Evolutionary conservation across 2,888 invertebrate genomes (phyloP).

Genomic region (Scaptomyza polygonia): DNA sequence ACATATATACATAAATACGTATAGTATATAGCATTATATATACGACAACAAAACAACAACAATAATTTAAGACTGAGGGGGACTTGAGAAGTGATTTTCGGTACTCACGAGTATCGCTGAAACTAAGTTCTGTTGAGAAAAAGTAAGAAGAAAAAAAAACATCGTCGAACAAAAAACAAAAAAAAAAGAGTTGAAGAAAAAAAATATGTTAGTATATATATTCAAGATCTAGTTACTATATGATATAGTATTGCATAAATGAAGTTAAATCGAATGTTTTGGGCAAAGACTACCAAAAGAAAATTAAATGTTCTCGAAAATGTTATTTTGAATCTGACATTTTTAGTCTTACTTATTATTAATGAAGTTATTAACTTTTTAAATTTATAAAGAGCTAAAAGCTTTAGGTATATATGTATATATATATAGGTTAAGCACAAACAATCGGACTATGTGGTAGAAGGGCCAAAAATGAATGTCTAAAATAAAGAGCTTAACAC

Average conservation of each 20-base stretch:
- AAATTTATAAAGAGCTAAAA: too few relatives aligned
- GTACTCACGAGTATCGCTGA: slow-evolving; percentile 84
- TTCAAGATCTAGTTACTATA: slow-evolving; percentile 13
- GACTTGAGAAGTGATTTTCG: slow-evolving; percentile 31
- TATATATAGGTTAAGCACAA: background rate
- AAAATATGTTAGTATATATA: slow-evolving; percentile 40
- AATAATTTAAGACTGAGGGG: slow-evolving; percentile 26
- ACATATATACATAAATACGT: slow-evolving; percentile 15
- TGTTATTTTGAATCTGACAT: too few relatives aligned
- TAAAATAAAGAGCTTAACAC: background rate
- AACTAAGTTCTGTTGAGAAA: slow-evolving; percentile 83
- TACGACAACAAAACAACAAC: slow-evolving; percentile 10
- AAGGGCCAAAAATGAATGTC: background rate
- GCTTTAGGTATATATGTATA: background rate
- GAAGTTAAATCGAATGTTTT: background rate
- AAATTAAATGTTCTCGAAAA: too few relatives aligned
- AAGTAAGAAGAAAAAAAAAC: slow-evolving; percentile 55
- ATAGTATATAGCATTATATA: slow-evolving; percentile 16
- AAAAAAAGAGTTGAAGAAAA: slow-evolving; percentile 16
- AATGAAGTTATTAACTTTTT: background rate
- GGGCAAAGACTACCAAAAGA: background rate
- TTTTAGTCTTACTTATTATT: too few relatives aligned
- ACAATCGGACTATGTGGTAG: background rate
- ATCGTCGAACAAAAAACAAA: slow-evolving; percentile 20
- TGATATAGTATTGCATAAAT: background rate